phyloP scores from a whole-genome alignment of 2,888 invertebrate species.

The Netelia fuscicornis region DNA sequence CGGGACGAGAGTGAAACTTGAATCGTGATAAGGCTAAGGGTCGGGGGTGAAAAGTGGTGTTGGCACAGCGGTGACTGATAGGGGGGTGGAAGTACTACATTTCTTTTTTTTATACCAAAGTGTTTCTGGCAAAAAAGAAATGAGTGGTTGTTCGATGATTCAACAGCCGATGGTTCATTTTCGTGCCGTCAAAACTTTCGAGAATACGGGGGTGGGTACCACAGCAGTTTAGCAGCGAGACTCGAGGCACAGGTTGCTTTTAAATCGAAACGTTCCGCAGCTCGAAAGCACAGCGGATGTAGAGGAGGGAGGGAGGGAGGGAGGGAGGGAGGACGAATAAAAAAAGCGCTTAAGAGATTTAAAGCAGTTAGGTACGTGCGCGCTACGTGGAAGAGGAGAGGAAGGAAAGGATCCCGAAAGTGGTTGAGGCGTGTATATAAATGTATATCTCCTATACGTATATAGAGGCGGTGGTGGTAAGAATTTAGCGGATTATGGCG shows the following conservation, averaged over 20 bases:
- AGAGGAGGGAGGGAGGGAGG: constrained; percentile 14
- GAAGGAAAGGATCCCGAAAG: constrained; percentile 77
- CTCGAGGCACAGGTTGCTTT: constrained; percentile 47
- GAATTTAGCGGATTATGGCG: constrained; percentile 82
- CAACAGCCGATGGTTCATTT: not conserved
- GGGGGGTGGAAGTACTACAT: too few species aligned
- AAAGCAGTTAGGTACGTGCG: constrained; percentile 71
- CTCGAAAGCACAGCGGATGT: constrained; percentile 28
- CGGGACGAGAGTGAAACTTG: constrained; percentile 60
- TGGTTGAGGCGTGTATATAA: constrained; percentile 43
- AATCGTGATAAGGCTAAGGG: constrained; percentile 75
- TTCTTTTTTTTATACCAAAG: too few species aligned
- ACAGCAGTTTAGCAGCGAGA: not conserved
- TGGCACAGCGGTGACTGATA: too few species aligned
- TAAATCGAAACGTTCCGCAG: constrained; percentile 46
- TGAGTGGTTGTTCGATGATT: not conserved
- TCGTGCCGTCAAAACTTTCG: not conserved
- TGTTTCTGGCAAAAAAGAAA: not conserved
- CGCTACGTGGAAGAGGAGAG: constrained; percentile 63
- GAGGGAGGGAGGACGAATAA: constrained; percentile 35
- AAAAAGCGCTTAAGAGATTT: constrained; percentile 73
- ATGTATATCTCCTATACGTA: not conserved
- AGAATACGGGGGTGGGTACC: not conserved
- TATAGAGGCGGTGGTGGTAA: constrained; percentile 72
- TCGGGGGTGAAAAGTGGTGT: constrained; percentile 29